Percentiles rank a stretch among this genome's conserved stretches.
phyloP scores from a whole-genome alignment of 2,888 invertebrate genomes.

The Tiliacea aurago region DNA sequence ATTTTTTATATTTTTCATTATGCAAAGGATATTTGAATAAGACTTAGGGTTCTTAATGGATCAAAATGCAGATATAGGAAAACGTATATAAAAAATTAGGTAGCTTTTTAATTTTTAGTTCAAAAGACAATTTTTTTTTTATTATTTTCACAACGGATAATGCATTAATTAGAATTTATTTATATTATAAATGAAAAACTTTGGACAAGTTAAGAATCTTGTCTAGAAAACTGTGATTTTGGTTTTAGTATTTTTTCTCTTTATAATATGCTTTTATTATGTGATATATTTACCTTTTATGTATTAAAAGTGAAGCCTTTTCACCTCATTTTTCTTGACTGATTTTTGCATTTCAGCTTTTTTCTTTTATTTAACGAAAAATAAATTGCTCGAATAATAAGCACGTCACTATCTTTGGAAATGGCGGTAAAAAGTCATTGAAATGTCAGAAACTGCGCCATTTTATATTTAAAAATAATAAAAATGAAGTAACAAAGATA shows the following conservation, averaged over 20 bases:
- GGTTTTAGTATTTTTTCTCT: constrained; percentile 88
- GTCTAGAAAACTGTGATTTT: constrained; percentile 89
- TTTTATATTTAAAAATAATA: constrained; percentile 22
- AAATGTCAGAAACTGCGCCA: constrained; percentile 17
- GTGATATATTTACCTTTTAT: constrained; percentile 85
- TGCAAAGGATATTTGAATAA: constrained; percentile 88
- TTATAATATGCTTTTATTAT: constrained; percentile 84
- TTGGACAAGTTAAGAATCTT: constrained; percentile 87
- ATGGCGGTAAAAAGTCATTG: constrained; percentile 37
- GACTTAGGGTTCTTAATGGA: constrained; percentile 78
- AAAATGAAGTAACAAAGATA: constrained; percentile 38
- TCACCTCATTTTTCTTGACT: constrained; percentile 77
- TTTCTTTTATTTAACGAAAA: constrained; percentile 64
- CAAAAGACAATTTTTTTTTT: constrained; percentile 86
- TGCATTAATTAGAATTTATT: constrained; percentile 85
- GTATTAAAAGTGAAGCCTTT: constrained; percentile 77
- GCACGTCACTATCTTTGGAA: constrained; percentile 59
- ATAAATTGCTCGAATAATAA: constrained; percentile 43
- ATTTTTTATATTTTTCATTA: constrained; percentile 89
- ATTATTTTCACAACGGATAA: constrained; percentile 78
- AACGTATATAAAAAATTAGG: constrained; percentile 83
- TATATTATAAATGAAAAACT: constrained; percentile 82
- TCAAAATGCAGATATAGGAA: constrained; percentile 79
- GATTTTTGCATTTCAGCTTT: constrained; percentile 81
- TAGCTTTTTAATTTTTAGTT: constrained; percentile 83